Conservation (phyloP, 1,140 invertebrate genomes). For the Saccostrea echinata region DNA sequence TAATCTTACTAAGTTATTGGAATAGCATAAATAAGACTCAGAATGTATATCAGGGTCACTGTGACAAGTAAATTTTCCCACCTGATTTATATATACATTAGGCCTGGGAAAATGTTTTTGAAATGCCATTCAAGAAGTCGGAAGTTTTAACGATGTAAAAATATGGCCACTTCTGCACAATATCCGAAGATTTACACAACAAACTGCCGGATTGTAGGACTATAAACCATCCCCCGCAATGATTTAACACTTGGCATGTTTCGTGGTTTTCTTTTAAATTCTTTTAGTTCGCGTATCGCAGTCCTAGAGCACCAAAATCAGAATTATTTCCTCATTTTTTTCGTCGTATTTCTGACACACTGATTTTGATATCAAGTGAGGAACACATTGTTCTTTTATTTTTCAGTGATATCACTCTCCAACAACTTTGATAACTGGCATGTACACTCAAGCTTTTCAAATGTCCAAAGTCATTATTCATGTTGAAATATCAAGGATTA, state of each 20-base stretch:
- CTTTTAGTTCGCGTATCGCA: not conserved
- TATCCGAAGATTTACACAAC: slow-evolving; percentile 4
- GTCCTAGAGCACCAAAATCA: too few species aligned
- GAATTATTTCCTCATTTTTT: too few species aligned
- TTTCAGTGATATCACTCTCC: not conserved
- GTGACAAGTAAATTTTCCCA: slow-evolving; percentile 31
- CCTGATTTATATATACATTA: not conserved
- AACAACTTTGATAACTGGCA: not conserved
- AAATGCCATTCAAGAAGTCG: slow-evolving; percentile 23
- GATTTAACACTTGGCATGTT: not conserved
- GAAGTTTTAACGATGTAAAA: slow-evolving; percentile 1
- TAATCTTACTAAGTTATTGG: slow-evolving; percentile 28
- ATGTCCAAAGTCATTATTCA: not conserved
- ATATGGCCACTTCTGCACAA: slow-evolving; percentile 17
- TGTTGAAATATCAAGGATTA: not conserved
- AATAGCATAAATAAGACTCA: slow-evolving; percentile 32
- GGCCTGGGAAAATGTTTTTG: slow-evolving; percentile 4
- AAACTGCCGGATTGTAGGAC: not conserved
- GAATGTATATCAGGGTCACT: not conserved
- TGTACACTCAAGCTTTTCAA: not conserved
- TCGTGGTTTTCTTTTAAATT: not conserved
- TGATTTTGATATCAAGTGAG: not conserved
- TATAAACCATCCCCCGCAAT: slow-evolving; percentile 3
- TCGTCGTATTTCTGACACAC: too few species aligned
- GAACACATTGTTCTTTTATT: not conserved